Percentiles rank a stretch among this genome's conserved stretches.
These are phyloP conservation scores for Smutsia gigantea DNA, from an alignment of 2,797 vertebrate genomes.

Conservation along the genomic window DNA sequence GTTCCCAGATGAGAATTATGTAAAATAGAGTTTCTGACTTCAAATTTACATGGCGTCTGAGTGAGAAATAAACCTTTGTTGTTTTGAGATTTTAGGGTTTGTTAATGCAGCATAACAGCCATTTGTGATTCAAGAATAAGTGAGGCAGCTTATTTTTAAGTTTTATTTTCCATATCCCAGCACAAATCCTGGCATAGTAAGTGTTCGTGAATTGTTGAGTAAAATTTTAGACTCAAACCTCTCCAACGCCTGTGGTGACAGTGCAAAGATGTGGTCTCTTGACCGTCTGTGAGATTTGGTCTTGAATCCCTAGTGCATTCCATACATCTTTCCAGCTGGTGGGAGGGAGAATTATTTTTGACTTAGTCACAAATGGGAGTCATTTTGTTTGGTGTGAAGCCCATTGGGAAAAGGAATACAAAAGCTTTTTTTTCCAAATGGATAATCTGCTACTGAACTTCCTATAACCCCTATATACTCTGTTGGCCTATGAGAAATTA, in stretches of 20 bases:
- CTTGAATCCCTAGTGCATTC: background rate
- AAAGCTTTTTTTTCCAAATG: background rate
- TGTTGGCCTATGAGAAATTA: background rate
- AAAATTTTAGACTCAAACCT: background rate
- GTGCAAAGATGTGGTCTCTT: background rate
- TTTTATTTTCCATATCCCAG: background rate
- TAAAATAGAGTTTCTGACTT: background rate
- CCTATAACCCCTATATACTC: background rate
- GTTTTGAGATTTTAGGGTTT: background rate
- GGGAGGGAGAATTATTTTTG: constrained; percentile 19
- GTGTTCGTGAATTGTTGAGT: background rate
- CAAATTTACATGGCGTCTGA: background rate
- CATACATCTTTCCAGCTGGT: background rate
- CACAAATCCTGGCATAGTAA: background rate
- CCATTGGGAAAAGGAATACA: background rate
- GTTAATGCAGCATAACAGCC: background rate
- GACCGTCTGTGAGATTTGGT: background rate
- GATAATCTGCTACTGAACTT: background rate
- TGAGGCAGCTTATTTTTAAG: background rate
- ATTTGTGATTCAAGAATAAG: background rate
- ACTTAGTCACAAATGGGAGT: constrained; percentile 55
- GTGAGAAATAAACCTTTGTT: background rate
- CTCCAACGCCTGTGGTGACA: background rate
- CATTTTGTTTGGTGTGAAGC: constrained; percentile 69
- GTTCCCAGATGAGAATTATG: background rate